These are phyloP conservation scores for Mycogona germanica DNA, from an alignment of 2,888 invertebrate species.

Conservation along the genomic window DNA sequence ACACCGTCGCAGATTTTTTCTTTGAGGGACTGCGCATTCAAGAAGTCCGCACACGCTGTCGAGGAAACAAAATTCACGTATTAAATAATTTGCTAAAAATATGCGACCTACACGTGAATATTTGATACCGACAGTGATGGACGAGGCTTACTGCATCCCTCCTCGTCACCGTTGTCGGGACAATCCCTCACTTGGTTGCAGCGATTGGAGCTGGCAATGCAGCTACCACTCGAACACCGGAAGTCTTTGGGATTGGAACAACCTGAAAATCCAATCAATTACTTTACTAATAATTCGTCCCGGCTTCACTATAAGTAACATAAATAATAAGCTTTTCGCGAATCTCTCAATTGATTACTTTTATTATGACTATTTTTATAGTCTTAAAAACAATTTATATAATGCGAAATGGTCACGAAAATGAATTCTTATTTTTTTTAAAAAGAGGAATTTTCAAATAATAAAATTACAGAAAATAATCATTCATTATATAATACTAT, in stretches of 20 bases:
- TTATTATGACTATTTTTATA: too few species aligned
- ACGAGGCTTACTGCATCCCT: constrained; percentile 40
- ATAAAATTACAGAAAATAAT: too few species aligned
- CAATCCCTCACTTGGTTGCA: constrained; percentile 61
- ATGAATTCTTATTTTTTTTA: too few species aligned
- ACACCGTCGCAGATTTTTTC: constrained; percentile 67
- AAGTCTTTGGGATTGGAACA: constrained; percentile 27
- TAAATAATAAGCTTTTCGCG: too few species aligned
- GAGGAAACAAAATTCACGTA: background rate
- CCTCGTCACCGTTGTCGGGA: constrained; percentile 53
- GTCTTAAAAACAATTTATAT: too few species aligned
- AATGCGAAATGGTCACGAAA: too few species aligned
- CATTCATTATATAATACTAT: too few species aligned
- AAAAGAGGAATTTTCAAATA: background rate
- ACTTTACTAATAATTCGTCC: too few species aligned
- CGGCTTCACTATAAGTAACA: too few species aligned
- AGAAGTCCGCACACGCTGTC: constrained; percentile 53
- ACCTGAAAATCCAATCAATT: background rate
- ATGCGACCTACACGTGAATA: background rate
- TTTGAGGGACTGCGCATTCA: constrained; percentile 52
- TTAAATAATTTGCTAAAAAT: background rate
- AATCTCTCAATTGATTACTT: too few species aligned
- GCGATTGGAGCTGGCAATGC: constrained; percentile 49
- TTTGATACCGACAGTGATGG: background rate
- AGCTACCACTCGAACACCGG: constrained; percentile 47